phyloP scores from a whole-genome alignment of 64 coral and sea anemone species.

The Anthopleura sola region DNA sequence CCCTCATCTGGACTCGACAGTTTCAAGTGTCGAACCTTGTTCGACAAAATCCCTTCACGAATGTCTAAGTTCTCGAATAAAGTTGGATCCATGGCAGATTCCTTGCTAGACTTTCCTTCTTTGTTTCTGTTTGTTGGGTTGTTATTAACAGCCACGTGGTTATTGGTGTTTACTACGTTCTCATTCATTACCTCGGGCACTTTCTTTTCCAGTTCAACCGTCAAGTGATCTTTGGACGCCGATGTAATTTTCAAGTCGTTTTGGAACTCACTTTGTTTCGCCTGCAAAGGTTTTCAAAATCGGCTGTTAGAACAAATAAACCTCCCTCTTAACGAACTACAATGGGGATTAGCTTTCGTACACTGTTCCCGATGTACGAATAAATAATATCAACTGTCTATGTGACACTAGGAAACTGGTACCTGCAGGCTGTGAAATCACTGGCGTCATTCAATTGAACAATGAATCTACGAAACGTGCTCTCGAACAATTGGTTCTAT shows the following conservation, averaged over 20 bases:
- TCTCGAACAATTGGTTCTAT: background rate
- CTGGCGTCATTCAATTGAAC: background rate
- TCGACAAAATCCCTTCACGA: background rate
- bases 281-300: conserved; percentile 1
- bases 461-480: background rate
- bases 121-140: background rate
- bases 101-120: background rate
- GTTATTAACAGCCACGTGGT: background rate
- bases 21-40: background rate
- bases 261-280: background rate
- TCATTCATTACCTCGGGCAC: background rate
- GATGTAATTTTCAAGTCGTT: background rate
- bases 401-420: background rate
- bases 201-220: background rate
- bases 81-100: background rate
- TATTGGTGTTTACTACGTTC: background rate
- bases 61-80: background rate
- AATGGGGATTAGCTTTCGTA: background rate
- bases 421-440: background rate
- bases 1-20: conserved; percentile 18
- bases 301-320: background rate
- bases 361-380: background rate
- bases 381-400: background rate
- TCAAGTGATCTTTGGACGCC: conserved; percentile 5
- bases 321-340: background rate